Conservation (phyloP, 2,797 vertebrate species). For the Varecia variegata region DNA sequence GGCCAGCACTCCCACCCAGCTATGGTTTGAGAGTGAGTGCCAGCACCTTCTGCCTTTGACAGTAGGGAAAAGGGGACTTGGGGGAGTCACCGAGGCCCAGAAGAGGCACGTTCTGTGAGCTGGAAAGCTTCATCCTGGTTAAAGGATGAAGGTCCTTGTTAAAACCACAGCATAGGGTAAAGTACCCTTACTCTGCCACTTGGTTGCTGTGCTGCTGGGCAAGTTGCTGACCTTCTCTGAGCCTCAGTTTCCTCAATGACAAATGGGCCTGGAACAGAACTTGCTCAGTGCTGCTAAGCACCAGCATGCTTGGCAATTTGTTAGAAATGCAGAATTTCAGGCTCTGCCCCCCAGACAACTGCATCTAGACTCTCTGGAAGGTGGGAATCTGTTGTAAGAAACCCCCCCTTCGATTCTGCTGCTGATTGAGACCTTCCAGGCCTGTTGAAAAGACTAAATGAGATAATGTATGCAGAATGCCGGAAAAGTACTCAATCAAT, state of each 20-base stretch:
- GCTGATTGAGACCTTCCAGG: too few relatives aligned
- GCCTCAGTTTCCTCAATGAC: not conserved
- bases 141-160: too few relatives aligned
- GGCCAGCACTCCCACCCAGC: not conserved
- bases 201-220: not conserved
- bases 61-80: not conserved
- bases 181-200: not conserved
- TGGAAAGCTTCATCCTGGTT: too few relatives aligned
- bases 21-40: rapidly evolving
- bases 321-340: not conserved
- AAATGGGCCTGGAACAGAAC: not conserved
- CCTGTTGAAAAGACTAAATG: rapidly evolving
- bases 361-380: not conserved
- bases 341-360: not conserved
- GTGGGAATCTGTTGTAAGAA: not conserved
- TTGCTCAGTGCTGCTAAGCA: rapidly evolving
- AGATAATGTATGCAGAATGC: rapidly evolving
- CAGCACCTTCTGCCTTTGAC: not conserved
- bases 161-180: too few relatives aligned
- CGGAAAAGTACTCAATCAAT: not conserved
- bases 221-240: not conserved
- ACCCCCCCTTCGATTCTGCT: not conserved
- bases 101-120: not conserved
- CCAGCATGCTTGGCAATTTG: not conserved
- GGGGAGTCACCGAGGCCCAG: rapidly evolving